Evolutionary conservation across 2,113 vertebrate genomes (phyloP).

Genomic region (Corvus hawaiiensis): DNA sequence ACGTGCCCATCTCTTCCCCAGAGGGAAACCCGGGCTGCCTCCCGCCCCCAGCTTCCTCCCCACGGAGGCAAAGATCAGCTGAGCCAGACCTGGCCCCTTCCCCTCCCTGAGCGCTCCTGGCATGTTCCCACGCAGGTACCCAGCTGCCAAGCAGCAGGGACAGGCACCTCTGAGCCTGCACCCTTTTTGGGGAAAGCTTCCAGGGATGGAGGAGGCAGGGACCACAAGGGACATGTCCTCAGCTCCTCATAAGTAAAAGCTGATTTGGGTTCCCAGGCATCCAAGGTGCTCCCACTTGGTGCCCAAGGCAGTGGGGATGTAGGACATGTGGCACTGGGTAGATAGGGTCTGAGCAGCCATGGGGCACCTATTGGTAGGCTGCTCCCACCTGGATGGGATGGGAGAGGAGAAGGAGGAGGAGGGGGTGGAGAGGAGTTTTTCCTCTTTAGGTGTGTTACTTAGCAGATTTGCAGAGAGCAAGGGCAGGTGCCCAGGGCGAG

Average conservation of each 20-base stretch:
- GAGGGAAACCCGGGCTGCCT: conserved; percentile 33
- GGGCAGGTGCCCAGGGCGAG: neutral
- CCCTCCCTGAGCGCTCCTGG: rapidly evolving
- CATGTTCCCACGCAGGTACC: neutral
- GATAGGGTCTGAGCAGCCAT: neutral
- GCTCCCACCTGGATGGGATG: neutral
- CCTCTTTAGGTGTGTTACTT: neutral
- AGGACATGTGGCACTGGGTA: neutral
- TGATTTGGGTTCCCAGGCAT: neutral
- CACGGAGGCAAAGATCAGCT: neutral
- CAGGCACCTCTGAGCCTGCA: neutral
- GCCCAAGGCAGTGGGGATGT: neutral
- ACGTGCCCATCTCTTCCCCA: neutral
- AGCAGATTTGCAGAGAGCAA: neutral
- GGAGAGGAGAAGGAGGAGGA: neutral
- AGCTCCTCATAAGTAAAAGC: neutral
- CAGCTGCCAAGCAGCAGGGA: rapidly evolving
- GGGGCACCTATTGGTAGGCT: neutral
- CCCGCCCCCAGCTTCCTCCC: neutral
- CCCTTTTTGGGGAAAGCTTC: neutral
- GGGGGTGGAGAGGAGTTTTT: neutral
- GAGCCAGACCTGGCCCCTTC: neutral
- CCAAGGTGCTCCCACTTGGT: neutral
- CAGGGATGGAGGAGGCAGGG: neutral
- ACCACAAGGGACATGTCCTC: neutral